phyloP scores from a whole-genome alignment of 2,888 invertebrate species.

The Euphydryas editha region DNA sequence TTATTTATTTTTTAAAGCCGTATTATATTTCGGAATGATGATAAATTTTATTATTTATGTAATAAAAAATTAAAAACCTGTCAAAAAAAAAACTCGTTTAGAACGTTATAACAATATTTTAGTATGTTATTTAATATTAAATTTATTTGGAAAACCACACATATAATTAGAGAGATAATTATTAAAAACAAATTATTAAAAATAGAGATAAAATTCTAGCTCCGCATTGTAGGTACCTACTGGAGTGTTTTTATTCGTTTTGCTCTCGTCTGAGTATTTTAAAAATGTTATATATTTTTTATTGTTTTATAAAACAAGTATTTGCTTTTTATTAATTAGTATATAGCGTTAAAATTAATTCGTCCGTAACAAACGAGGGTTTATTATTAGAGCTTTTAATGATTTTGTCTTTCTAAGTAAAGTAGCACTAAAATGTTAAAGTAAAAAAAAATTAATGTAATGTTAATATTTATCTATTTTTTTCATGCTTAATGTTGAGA shows the following conservation, averaged over 20 bases:
- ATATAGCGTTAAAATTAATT: not conserved
- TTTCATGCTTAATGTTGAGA: not conserved
- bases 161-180: not conserved
- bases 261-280: slow-evolving; percentile 2
- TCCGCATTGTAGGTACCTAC: not conserved
- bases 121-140: not conserved
- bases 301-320: slow-evolving; percentile 1
- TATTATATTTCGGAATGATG: slow-evolving; percentile 17
- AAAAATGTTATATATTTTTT: not conserved
- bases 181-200: slow-evolving; percentile 1
- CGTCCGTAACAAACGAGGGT: not conserved
- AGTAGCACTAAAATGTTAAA: not conserved
- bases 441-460: not conserved
- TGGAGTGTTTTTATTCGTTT: not conserved
- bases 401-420: slow-evolving; percentile 6
- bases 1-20: slow-evolving; percentile 30
- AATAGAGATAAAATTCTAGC: slow-evolving; percentile 2
- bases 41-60: slow-evolving; percentile 26
- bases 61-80: slow-evolving; percentile 21
- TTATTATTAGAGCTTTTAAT: not conserved
- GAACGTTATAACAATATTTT: slow-evolving; percentile 4
- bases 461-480: slow-evolving; percentile 2
- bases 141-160: slow-evolving; percentile 7
- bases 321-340: slow-evolving; percentile 6
- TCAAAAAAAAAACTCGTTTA: slow-evolving; percentile 20